Conservation (phyloP, 2,113 vertebrate species). For the Etheostoma spectabile region DNA sequence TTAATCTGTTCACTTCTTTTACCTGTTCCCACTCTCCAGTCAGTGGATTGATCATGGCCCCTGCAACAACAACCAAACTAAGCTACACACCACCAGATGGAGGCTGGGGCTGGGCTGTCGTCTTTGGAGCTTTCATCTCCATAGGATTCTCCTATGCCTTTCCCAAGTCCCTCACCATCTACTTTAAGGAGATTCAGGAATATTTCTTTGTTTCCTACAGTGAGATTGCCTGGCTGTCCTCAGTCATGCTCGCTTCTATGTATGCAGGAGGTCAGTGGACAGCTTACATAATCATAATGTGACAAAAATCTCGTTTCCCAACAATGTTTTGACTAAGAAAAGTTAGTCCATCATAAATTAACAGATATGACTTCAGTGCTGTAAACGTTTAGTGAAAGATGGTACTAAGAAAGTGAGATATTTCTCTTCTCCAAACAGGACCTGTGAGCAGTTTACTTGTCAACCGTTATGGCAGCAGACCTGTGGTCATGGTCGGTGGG, state of each 20-base stretch:
- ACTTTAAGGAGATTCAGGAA: slow-evolving; percentile 91
- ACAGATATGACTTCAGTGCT: not conserved
- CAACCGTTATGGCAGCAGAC: slow-evolving; percentile 87
- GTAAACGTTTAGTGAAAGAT: not conserved
- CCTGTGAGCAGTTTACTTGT: slow-evolving; percentile 87
- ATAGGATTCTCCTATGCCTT: slow-evolving; percentile 90
- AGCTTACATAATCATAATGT: not conserved
- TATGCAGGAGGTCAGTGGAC: slow-evolving; percentile 86
- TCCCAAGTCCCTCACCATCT: slow-evolving; percentile 88
- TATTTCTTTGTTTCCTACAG: slow-evolving; percentile 89
- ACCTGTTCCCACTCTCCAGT: slow-evolving; percentile 40
- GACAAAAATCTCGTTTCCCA: not conserved
- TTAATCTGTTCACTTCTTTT: slow-evolving; percentile 35
- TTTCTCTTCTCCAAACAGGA: slow-evolving; percentile 73
- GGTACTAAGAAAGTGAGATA: not conserved
- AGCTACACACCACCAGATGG: slow-evolving; percentile 85
- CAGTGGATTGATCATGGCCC: slow-evolving; percentile 72
- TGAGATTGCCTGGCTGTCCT: slow-evolving; percentile 87
- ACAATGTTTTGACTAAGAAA: not conserved
- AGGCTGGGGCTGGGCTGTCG: slow-evolving; percentile 87
- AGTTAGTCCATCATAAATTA: not conserved
- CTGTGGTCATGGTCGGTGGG: slow-evolving; percentile 87
- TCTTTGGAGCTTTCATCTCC: slow-evolving; percentile 83
- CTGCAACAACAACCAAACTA: slow-evolving; percentile 61
- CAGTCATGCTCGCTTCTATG: slow-evolving; percentile 87